These are phyloP conservation scores for Catocala nupta DNA, from an alignment of 2,888 invertebrate genomes.

Conservation along the genomic window DNA sequence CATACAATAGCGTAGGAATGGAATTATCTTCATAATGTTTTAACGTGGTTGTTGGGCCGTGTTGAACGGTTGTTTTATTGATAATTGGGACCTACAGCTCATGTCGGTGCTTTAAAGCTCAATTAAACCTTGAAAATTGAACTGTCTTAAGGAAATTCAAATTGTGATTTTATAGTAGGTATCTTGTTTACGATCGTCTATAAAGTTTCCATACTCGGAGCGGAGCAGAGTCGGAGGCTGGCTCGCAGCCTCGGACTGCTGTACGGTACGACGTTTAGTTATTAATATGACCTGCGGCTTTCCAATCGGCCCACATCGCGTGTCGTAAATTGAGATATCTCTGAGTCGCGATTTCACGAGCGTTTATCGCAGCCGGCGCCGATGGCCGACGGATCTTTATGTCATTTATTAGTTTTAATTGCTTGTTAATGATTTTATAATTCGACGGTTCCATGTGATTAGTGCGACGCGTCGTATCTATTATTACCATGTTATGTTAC, in stretches of 20 bases:
- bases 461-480: slow-evolving; percentile 19
- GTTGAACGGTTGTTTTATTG: slow-evolving; percentile 66
- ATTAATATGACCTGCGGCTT: slow-evolving; percentile 47
- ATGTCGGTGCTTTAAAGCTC: slow-evolving; percentile 64
- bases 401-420: slow-evolving; percentile 51
- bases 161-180: slow-evolving; percentile 64
- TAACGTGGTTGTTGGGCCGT: slow-evolving; percentile 41
- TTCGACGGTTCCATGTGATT: slow-evolving; percentile 33
- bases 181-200: slow-evolving; percentile 63
- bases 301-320: slow-evolving; percentile 46
- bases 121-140: slow-evolving; percentile 75
- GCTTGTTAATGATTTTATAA: slow-evolving; percentile 50
- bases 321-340: slow-evolving; percentile 47
- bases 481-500: slow-evolving; percentile 16
- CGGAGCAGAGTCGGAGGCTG: slow-evolving; percentile 5
- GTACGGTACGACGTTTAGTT: slow-evolving; percentile 33
- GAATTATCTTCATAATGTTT: slow-evolving; percentile 52
- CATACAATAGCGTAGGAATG: slow-evolving; percentile 45
- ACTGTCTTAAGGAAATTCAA: slow-evolving; percentile 69
- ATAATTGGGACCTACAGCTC: slow-evolving; percentile 66
- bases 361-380: slow-evolving; percentile 35
- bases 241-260: slow-evolving; percentile 15
- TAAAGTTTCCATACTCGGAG: slow-evolving; percentile 54
- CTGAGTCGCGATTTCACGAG: slow-evolving; percentile 48
- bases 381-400: slow-evolving; percentile 34